Conservation (phyloP, 2,113 vertebrate species). For the Trematocara unimaculatum region DNA sequence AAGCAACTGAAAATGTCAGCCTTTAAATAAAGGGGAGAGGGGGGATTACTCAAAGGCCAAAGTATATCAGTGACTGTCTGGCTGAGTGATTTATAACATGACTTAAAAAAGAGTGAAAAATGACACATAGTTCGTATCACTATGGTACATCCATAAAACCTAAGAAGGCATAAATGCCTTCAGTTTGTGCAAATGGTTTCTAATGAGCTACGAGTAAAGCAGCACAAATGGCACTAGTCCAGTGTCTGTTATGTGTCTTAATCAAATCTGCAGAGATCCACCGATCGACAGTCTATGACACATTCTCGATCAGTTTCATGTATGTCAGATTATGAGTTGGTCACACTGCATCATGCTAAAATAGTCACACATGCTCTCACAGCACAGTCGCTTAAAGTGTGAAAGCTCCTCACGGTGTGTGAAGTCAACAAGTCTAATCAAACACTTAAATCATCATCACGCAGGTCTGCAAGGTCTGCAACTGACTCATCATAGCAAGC, state of each 20-base stretch:
- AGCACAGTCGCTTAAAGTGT: background rate
- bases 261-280: background rate
- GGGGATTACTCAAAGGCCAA: conserved; percentile 20
- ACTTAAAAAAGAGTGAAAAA: conserved; percentile 5
- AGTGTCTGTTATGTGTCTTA: background rate
- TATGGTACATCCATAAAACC: background rate
- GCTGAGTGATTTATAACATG: background rate
- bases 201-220: background rate
- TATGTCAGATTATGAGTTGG: background rate
- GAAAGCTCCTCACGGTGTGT: background rate
- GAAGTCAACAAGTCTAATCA: background rate
- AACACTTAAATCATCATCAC: background rate
- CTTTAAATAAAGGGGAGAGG: background rate
- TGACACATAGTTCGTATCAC: background rate
- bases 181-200: background rate
- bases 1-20: conserved; percentile 40
- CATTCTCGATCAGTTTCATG: background rate
- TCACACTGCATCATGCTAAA: background rate
- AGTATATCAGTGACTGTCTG: background rate
- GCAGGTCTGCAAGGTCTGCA: background rate
- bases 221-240: background rate
- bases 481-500: background rate
- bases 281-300: background rate
- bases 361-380: background rate
- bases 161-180: background rate